phyloP scores from a whole-genome alignment of 2,113 vertebrate species.

The Nyctibius bracteatus region DNA sequence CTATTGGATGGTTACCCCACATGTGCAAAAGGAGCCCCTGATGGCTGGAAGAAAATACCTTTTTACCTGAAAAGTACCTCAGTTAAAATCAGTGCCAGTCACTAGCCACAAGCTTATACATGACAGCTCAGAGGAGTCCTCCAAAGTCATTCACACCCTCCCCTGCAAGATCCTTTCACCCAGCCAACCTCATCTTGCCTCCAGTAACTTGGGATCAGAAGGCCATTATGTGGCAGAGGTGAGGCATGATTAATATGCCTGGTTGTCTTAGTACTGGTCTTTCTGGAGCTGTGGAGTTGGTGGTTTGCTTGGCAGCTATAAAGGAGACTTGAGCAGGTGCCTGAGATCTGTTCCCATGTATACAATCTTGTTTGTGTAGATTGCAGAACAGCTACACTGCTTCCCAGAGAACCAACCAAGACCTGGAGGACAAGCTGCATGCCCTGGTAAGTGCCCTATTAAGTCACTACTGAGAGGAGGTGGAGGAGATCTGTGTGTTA shows the following conservation, averaged over 20 bases:
- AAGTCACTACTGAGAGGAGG: background rate
- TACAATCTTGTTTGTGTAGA: conserved; percentile 65
- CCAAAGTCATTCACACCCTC: background rate
- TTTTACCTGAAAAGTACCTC: background rate
- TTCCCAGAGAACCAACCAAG: conserved; percentile 95
- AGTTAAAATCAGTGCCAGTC: background rate
- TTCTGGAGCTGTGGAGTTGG: background rate
- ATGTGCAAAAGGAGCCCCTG: background rate
- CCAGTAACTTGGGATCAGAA: background rate
- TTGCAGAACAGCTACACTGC: conserved; percentile 97
- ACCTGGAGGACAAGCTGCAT: conserved; percentile 96
- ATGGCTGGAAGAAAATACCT: background rate
- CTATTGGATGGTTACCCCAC: background rate
- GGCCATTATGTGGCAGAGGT: background rate
- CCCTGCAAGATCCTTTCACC: background rate
- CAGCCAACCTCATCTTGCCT: background rate
- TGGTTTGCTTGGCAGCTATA: background rate
- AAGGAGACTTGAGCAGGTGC: background rate
- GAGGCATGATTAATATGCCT: background rate
- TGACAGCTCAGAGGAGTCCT: background rate
- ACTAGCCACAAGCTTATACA: background rate
- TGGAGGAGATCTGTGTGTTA: background rate
- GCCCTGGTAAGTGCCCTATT: conserved; percentile 80
- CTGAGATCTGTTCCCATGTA: background rate
- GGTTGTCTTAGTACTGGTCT: background rate